A percentile compares a stretch with the other conserved stretches of the same genome.
phyloP scores from a whole-genome alignment of 2,888 invertebrate species.

The Colletes collaris region DNA sequence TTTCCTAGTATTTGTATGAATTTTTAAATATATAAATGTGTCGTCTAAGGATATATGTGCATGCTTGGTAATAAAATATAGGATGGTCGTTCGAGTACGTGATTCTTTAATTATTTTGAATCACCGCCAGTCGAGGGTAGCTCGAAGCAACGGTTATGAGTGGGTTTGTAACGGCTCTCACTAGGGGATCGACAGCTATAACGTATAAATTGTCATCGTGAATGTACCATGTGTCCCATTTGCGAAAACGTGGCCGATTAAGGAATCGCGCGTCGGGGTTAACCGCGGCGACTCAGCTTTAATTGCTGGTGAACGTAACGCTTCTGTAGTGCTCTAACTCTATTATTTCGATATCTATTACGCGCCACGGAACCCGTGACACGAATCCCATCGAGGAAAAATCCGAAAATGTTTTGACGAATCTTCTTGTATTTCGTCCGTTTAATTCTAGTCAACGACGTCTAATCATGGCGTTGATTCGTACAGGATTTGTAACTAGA shows the following conservation, averaged over 20 bases:
- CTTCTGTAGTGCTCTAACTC: slow-evolving; percentile 59
- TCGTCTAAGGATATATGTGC: too few species aligned
- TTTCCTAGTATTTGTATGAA: too few species aligned
- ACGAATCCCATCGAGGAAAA: neutral
- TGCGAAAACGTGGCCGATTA: slow-evolving; percentile 64
- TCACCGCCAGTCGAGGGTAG: neutral
- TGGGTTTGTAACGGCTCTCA: neutral
- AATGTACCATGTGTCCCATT: slow-evolving; percentile 53
- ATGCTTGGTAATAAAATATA: too few species aligned
- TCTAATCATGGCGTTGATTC: too few species aligned
- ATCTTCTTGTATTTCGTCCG: too few species aligned
- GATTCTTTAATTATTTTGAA: neutral
- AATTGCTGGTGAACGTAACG: slow-evolving; percentile 67
- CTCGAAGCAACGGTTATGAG: neutral
- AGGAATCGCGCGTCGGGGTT: slow-evolving; percentile 67
- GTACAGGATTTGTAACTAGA: too few species aligned
- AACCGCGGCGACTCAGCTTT: slow-evolving; percentile 63
- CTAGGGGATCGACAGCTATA: slow-evolving; percentile 1
- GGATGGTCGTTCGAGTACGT: neutral
- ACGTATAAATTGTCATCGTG: slow-evolving; percentile 34
- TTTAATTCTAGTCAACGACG: too few species aligned
- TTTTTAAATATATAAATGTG: too few species aligned
- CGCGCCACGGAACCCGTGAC: neutral
- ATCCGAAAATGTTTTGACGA: too few species aligned
- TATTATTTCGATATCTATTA: slow-evolving; percentile 51